Percentiles rank a stretch among this genome's conserved stretches.
Conservation (phyloP, 2,888 invertebrate genomes). For the Rhabditoides inermis region DNA sequence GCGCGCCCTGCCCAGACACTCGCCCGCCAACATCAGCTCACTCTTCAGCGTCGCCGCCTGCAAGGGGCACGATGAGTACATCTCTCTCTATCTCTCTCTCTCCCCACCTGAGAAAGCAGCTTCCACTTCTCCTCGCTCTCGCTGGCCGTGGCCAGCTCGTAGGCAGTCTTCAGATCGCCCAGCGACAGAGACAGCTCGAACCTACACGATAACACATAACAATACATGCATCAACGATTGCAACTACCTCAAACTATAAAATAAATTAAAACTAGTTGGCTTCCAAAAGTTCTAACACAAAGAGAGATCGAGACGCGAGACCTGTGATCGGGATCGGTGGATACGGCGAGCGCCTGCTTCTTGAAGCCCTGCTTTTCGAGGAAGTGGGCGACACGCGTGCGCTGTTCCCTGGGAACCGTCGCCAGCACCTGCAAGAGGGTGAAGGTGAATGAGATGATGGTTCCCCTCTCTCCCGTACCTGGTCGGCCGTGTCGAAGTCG, state of each 20-base stretch:
- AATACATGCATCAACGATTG: too few relatives aligned
- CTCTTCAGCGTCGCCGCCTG: constrained; percentile 52
- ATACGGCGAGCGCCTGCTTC: constrained; percentile 90
- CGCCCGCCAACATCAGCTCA: constrained; percentile 77
- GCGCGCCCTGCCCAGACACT: constrained; percentile 84
- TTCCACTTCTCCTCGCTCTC: constrained; percentile 82
- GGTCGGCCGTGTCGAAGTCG: constrained; percentile 47
- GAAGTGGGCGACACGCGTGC: constrained; percentile 95
- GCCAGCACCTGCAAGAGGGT: constrained; percentile 66
- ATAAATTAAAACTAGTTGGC: background rate
- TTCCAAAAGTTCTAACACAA: background rate
- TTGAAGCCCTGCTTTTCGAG: constrained; percentile 98
- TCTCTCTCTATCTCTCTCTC: background rate
- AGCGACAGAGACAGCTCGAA: constrained; percentile 86
- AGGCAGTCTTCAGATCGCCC: constrained; percentile 76
- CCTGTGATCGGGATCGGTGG: constrained; percentile 88
- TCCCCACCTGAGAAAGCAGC: constrained; percentile 56
- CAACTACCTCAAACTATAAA: background rate
- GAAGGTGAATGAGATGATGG: background rate
- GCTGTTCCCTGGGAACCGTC: constrained; percentile 87
- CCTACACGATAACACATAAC: constrained; percentile 51
- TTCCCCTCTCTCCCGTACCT: constrained; percentile 1
- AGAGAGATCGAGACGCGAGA: background rate
- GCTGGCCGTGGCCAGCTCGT: constrained; percentile 76
- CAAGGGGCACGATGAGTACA: background rate